A percentile compares a stretch with the other conserved stretches of the same genome.
phyloP scores from a whole-genome alignment of 2,797 vertebrate genomes.

The Silurus aristotelis region DNA sequence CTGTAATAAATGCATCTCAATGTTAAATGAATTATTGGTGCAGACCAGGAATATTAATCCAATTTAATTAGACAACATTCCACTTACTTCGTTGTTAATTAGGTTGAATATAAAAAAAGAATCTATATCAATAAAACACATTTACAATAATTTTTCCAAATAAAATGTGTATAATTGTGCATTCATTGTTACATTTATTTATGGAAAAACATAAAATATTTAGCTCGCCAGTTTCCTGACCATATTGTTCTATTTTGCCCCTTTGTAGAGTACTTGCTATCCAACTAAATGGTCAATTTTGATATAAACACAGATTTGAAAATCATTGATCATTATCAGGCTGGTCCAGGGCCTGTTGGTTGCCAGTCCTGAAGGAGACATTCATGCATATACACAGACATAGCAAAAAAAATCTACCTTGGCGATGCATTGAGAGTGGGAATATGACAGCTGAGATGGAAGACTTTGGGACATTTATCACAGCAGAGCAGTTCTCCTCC shows the following conservation, averaged over 20 bases:
- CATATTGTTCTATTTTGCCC: neutral
- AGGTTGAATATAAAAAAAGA: neutral
- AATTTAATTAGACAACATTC: neutral
- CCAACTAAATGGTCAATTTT: too few relatives aligned
- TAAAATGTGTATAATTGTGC: neutral
- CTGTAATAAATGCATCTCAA: neutral
- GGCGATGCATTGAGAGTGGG: conserved; percentile 91
- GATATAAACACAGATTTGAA: neutral
- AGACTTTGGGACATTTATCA: conserved; percentile 97
- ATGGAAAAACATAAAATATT: neutral
- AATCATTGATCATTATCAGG: neutral
- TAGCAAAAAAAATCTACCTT: conserved; percentile 70
- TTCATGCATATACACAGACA: neutral
- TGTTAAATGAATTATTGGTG: neutral
- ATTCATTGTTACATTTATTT: neutral
- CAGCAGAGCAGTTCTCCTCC: conserved; percentile 96
- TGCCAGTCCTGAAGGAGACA: neutral
- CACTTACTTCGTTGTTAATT: neutral
- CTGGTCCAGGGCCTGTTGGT: neutral
- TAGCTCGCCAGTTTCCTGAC: neutral
- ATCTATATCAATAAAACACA: neutral
- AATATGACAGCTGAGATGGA: conserved; percentile 93
- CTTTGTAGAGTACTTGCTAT: neutral
- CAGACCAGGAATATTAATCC: neutral
- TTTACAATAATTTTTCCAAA: neutral